Base-by-base conservation (phyloP, 2,888 invertebrate genomes). In the Troglohyphantes excavatus region DNA sequence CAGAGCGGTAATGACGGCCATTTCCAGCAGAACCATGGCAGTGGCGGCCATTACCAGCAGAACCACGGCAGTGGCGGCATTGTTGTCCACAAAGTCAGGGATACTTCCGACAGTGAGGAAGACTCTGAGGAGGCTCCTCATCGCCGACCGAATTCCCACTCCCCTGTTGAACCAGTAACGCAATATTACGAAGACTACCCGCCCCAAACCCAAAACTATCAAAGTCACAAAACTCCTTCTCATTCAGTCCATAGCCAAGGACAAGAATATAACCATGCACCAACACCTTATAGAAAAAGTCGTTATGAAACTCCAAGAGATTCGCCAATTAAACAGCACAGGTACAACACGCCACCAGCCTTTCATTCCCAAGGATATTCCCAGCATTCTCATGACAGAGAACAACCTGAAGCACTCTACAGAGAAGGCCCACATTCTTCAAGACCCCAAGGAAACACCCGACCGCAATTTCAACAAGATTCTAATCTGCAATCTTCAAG, bases 51-150 rank as follows among this genome's bases (percentile, higher is more conserved):
- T n/a, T 65, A 65, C 65, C 59, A 75, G 13, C 29, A 59, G 21
- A 33, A 13, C 33, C 33, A 21, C 17, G 26, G 53, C 19, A 43
- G 59, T 53, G 39, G 79, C 21, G 17, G 19, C 19, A n/a, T 53
- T 13, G 26, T 43, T 6, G 70, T 70, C 9, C 72, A 83, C 43
- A 83, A 83, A 11, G 43, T 63, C 7, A 83, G 26, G 63, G 72
- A 73, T 13, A 33, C n/a, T 19, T 19, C 68, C 9, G n/a, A 68
- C 7, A 29, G 33, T 23, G 61, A 61, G n/a, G 27, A 53, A 33
- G 72, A 46, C 13, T 9, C 39, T 39, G 39, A 67, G 2, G 68
- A 63, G n/a, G 7, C 19, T 7, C 65, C 63, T 7, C 26, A 26
- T 17, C 68, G 68, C 7, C 9, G 19, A 21, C 33, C 78, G 6